Evolutionary conservation across 2,888 invertebrate genomes (phyloP).

Genomic region (Marasmarcha lunaedactyla): DNA sequence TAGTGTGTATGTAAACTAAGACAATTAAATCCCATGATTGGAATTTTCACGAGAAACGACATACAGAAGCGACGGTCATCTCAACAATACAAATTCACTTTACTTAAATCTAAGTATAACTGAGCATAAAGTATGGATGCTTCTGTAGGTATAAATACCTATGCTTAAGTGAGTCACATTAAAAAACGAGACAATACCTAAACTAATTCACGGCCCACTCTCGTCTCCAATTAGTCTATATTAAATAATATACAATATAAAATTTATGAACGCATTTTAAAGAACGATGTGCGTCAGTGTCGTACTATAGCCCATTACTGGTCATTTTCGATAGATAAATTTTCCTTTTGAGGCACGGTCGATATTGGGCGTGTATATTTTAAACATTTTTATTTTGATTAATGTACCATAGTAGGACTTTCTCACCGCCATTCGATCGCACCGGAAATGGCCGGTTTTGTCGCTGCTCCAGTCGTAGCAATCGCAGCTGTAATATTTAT

Average conservation of each 20-base stretch:
- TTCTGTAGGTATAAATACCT: conserved; percentile 33
- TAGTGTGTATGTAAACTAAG: too few relatives aligned
- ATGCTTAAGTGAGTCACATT: conserved; percentile 26
- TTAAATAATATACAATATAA: conserved; percentile 58
- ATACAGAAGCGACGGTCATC: too few relatives aligned
- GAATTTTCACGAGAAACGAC: too few relatives aligned
- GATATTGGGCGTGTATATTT: too few relatives aligned
- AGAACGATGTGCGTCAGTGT: too few relatives aligned
- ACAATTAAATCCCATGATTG: too few relatives aligned
- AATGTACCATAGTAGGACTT: too few relatives aligned
- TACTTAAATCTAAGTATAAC: conserved; percentile 53
- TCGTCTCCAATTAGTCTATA: conserved; percentile 31
- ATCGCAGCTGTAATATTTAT: conserved; percentile 11
- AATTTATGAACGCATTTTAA: too few relatives aligned
- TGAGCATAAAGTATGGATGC: conserved; percentile 58
- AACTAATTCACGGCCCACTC: conserved; percentile 29
- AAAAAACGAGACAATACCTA: conserved; percentile 18
- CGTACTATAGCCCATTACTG: too few relatives aligned
- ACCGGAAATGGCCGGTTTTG: conserved; percentile 67
- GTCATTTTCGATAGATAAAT: too few relatives aligned
- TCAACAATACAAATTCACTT: neutral
- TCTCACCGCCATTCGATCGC: conserved; percentile 73
- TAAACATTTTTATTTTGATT: too few relatives aligned
- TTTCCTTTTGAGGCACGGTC: too few relatives aligned
- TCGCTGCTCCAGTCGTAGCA: conserved; percentile 40